Percentiles rank a stretch among this genome's conserved stretches.
phyloP scores from a whole-genome alignment of 2,113 vertebrate species.

The Columba livia region DNA sequence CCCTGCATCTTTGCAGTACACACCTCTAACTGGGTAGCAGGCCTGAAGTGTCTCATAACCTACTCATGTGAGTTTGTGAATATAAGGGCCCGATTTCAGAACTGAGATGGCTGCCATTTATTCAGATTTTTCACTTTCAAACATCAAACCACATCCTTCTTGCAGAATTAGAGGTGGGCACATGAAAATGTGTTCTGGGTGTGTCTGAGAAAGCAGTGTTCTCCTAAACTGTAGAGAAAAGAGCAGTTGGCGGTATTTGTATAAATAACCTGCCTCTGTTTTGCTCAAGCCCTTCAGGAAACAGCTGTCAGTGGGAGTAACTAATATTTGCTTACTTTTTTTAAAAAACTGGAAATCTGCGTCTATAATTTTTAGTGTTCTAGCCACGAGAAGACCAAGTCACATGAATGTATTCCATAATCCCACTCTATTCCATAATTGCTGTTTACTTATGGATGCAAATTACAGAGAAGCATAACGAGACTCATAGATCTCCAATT shows the following conservation, averaged over 20 bases:
- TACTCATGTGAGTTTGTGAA: not conserved
- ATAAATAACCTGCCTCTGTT: not conserved
- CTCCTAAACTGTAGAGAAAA: not conserved
- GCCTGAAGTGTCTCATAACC: not conserved
- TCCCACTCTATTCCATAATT: not conserved
- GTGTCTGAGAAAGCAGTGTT: not conserved
- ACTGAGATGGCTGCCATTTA: not conserved
- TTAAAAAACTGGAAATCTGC: not conserved
- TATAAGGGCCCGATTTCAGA: not conserved
- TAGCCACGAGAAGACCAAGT: not conserved
- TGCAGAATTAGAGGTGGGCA: not conserved
- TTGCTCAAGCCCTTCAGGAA: not conserved
- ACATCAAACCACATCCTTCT: not conserved
- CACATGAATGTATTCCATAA: not conserved
- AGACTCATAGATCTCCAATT: not conserved
- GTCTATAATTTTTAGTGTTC: not conserved
- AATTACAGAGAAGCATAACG: constrained; percentile 9
- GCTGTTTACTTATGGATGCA: constrained; percentile 12
- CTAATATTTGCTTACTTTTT: not conserved
- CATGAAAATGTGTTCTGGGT: not conserved
- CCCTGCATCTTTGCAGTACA: not conserved
- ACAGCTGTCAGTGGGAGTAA: not conserved
- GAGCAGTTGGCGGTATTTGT: not conserved
- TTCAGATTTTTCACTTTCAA: not conserved
- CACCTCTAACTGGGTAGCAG: not conserved